Evolutionary conservation across 2,113 vertebrate species (phyloP).

Genomic region (Chionodraco myersi): DNA sequence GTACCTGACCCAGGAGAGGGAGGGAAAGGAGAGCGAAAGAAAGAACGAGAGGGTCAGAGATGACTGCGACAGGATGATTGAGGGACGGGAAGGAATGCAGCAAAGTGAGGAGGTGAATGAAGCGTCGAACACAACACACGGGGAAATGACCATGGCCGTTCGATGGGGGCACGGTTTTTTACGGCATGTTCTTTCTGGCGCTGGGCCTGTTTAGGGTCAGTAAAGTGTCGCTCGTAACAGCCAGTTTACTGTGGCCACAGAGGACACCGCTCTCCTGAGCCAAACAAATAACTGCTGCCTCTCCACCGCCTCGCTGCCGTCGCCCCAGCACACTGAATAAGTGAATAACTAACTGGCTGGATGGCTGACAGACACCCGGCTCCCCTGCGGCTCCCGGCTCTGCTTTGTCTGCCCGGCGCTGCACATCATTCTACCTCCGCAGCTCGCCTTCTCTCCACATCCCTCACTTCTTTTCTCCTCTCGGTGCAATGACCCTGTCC

Average conservation of each 20-base stretch:
- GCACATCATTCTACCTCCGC: constrained; percentile 72
- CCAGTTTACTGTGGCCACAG: constrained; percentile 55
- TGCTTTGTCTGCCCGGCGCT: constrained; percentile 62
- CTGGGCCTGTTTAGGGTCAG: constrained; percentile 39
- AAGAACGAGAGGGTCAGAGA: background rate
- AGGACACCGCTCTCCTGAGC: constrained; percentile 56
- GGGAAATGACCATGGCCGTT: constrained; percentile 20
- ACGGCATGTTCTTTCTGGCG: constrained; percentile 36
- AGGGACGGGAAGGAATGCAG: constrained; percentile 17
- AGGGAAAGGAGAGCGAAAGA: background rate
- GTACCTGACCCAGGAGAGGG: constrained; percentile 71
- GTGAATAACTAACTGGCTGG: constrained; percentile 71
- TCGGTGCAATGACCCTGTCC: constrained; percentile 49
- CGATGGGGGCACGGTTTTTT: constrained; percentile 7
- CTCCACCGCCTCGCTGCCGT: constrained; percentile 40
- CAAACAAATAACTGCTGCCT: constrained; percentile 68
- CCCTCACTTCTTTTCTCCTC: constrained; percentile 34
- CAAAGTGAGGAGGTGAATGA: constrained; percentile 20
- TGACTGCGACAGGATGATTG: background rate
- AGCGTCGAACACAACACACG: constrained; percentile 6
- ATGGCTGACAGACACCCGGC: constrained; percentile 72
- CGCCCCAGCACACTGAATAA: constrained; percentile 64
- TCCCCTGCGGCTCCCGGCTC: constrained; percentile 67
- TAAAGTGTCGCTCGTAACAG: constrained; percentile 41
- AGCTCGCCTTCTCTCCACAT: constrained; percentile 53